Conservation (phyloP, 2,113 vertebrate species). For the Hemiprocne comata region DNA sequence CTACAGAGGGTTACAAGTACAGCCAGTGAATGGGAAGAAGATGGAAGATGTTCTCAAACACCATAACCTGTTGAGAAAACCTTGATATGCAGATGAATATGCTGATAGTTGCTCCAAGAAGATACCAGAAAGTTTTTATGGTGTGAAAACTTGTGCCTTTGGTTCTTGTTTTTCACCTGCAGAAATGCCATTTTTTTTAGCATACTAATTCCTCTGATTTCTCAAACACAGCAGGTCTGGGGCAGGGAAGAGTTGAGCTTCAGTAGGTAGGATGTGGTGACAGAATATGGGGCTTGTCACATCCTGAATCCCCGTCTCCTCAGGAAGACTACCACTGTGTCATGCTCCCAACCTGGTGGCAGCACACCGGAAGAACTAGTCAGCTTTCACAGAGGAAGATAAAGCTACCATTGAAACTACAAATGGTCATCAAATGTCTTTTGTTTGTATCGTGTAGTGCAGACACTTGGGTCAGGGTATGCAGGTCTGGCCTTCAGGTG, state of each 20-base stretch:
- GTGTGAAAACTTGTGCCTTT: neutral
- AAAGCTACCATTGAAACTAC: neutral
- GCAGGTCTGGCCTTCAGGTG: neutral
- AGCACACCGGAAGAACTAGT: neutral
- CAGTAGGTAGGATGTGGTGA: neutral
- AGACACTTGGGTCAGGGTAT: neutral
- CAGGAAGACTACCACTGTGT: neutral
- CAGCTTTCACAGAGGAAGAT: neutral
- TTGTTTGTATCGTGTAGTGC: neutral
- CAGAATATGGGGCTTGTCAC: neutral
- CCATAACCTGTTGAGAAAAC: neutral
- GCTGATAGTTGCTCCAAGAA: neutral
- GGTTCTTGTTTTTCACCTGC: neutral
- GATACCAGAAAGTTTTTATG: neutral
- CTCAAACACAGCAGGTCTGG: neutral
- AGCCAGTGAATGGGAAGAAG: neutral
- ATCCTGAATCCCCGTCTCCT: neutral
- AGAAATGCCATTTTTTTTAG: neutral
- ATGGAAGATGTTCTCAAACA: neutral
- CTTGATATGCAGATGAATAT: neutral
- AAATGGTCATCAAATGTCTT: neutral
- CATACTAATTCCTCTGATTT: neutral
- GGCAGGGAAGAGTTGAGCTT: neutral
- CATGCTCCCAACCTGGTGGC: fast-evolving
- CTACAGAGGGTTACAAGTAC: neutral